Evolutionary conservation across 2,113 vertebrate genomes (phyloP).

Genomic region (Orthonyx spaldingii): DNA sequence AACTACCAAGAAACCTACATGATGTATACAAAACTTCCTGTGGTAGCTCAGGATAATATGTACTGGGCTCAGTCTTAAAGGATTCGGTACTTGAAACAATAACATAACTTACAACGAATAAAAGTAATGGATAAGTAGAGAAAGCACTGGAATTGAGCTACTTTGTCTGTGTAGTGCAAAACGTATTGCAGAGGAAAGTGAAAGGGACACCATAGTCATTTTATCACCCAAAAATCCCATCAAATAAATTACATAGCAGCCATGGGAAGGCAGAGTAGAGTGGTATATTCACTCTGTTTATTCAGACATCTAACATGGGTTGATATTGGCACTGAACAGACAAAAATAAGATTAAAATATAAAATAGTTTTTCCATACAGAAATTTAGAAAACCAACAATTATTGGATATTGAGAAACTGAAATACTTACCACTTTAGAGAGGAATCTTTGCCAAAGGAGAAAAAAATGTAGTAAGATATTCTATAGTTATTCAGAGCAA

Average conservation of each 20-base stretch:
- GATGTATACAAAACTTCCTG: background rate
- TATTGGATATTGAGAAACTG: background rate
- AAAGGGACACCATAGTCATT: background rate
- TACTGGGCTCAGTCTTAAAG: background rate
- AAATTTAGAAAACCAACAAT: background rate
- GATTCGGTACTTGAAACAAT: background rate
- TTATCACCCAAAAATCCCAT: background rate
- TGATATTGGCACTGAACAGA: background rate
- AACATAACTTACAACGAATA: background rate
- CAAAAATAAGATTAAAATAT: background rate
- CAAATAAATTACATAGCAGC: background rate
- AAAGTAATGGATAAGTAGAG: background rate
- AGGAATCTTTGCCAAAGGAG: background rate
- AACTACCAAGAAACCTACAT: background rate
- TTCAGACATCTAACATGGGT: background rate
- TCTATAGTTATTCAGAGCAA: background rate
- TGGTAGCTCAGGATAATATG: background rate
- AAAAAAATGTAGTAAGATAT: background rate
- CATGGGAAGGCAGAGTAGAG: background rate
- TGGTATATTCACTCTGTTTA: background rate
- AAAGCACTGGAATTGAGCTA: background rate
- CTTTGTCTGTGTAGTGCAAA: background rate
- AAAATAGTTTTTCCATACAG: background rate
- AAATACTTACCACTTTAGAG: background rate
- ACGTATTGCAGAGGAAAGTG: background rate